Evolutionary conservation across 1,140 invertebrate species (phyloP), one percentile per base, ranked within the genome.

Genomic region (Apolygus lucorum): DNA sequence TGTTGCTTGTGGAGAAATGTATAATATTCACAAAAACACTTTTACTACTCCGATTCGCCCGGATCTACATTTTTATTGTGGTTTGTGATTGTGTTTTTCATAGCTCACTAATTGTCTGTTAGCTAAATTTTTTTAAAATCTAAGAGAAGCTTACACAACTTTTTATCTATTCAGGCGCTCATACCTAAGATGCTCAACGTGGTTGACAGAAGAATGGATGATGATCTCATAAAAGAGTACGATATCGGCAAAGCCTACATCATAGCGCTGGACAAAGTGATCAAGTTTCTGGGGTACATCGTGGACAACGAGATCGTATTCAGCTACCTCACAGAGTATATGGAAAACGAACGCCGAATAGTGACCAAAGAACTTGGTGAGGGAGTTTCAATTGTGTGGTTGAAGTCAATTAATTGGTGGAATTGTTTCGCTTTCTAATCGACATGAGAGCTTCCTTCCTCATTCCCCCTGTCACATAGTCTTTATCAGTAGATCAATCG

Each of bases 221-320:
- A 68, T 21, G 52, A 52, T 62, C 52, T 68, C 2, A 27, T 68
- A 17, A 52, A 68, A 21, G n/a, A 17, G 21, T 68, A 68, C 52
- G 67, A 68, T 22, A 62, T 68, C n/a, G 67, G 67, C 1, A 68
- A 68, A 68, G 54, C 67, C 4, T 68, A 27, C 28, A 22, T 68
- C 21, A 59, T 68, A 4, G 52, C 49, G 1, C 21, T 52, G 42
- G 67, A 68, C 11, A 68, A 49, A 68, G 52, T 54, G 1, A 52
- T 68, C 8, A 68, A 68, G 49, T 62, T 54, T 28, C 52, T 68
- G 14, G 49, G 49, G 14, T 34, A 68, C 21, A 59, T 68, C 11
- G 67, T 68, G 13, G 25, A 27, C 25, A 68, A 54, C 26, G 26
- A 68, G 52, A 26, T 25, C 1, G 49, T 68, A n/a, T 54, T 49